Conservation (phyloP, 2,888 invertebrate species). For the Lacanobia oleracea region DNA sequence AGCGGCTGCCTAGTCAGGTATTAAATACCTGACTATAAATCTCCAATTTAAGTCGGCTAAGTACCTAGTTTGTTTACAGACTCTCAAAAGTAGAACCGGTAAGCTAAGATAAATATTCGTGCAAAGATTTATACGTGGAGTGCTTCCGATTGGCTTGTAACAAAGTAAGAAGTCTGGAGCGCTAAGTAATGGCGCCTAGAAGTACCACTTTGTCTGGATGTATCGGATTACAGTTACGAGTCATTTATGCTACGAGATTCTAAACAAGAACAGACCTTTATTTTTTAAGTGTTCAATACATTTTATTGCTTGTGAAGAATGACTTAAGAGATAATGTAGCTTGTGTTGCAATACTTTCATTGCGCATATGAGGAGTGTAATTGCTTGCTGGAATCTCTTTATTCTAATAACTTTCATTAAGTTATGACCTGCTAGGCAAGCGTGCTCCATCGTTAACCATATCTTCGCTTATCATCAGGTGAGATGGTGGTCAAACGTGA, state of each 20-base stretch:
- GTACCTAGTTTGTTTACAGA: too few relatives aligned
- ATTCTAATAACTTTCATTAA: too few relatives aligned
- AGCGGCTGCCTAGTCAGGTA: too few relatives aligned
- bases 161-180: conserved; percentile 16
- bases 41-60: too few relatives aligned
- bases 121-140: conserved; percentile 1
- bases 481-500: background rate
- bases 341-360: background rate
- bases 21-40: too few relatives aligned
- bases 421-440: too few relatives aligned
- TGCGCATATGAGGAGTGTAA: background rate
- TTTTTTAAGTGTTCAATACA: background rate
- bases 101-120: conserved; percentile 12
- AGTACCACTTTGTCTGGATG: conserved; percentile 20
- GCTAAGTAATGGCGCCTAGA: conserved; percentile 28
- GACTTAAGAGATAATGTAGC: background rate
- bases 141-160: conserved; percentile 21
- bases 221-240: conserved; percentile 42
- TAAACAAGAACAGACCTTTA: conserved; percentile 14
- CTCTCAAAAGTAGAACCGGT: background rate
- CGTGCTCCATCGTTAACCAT: too few relatives aligned
- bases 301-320: conserved; percentile 2
- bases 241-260: conserved; percentile 22
- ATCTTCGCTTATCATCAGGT: background rate
- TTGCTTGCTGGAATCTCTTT: too few relatives aligned